Evolutionary conservation across 2,888 invertebrate species (phyloP).

Genomic region (Coenonympha arcania): DNA sequence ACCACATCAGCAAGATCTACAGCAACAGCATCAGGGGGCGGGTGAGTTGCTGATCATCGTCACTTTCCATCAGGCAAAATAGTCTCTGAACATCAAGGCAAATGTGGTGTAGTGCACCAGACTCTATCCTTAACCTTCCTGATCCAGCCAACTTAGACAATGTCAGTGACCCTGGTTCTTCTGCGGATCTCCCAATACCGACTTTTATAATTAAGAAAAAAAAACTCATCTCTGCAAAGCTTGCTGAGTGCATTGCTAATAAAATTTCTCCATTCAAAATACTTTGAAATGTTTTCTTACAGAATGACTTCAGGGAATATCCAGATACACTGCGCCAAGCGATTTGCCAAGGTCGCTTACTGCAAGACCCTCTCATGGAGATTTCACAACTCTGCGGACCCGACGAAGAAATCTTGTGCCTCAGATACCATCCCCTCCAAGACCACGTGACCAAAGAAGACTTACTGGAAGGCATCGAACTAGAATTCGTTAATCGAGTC

Average conservation of each 20-base stretch:
- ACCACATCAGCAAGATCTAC: slow-evolving; percentile 93
- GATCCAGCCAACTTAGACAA: too few species aligned
- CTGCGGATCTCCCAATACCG: too few species aligned
- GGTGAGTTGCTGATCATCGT: too few species aligned
- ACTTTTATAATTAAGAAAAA: too few species aligned
- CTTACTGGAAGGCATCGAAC: slow-evolving; percentile 85
- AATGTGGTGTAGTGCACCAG: too few species aligned
- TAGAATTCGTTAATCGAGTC: slow-evolving; percentile 94
- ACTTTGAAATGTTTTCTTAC: too few species aligned
- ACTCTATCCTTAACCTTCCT: too few species aligned
- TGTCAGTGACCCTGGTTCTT: too few species aligned
- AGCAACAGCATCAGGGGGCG: slow-evolving; percentile 91
- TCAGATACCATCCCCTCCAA: slow-evolving; percentile 91
- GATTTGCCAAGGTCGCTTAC: slow-evolving; percentile 89
- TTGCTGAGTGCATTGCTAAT: neutral
- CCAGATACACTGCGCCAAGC: slow-evolving; percentile 93
- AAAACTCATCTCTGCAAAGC: neutral
- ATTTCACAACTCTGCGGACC: slow-evolving; percentile 96
- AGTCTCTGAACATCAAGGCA: slow-evolving; percentile 85
- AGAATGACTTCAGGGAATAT: slow-evolving; percentile 92
- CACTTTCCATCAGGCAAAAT: too few species aligned
- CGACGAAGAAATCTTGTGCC: slow-evolving; percentile 96
- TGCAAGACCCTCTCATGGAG: slow-evolving; percentile 97
- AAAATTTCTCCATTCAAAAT: neutral
- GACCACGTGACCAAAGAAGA: slow-evolving; percentile 89